phyloP scores from a whole-genome alignment of 2,113 vertebrate species.

The Panurus biarmicus region DNA sequence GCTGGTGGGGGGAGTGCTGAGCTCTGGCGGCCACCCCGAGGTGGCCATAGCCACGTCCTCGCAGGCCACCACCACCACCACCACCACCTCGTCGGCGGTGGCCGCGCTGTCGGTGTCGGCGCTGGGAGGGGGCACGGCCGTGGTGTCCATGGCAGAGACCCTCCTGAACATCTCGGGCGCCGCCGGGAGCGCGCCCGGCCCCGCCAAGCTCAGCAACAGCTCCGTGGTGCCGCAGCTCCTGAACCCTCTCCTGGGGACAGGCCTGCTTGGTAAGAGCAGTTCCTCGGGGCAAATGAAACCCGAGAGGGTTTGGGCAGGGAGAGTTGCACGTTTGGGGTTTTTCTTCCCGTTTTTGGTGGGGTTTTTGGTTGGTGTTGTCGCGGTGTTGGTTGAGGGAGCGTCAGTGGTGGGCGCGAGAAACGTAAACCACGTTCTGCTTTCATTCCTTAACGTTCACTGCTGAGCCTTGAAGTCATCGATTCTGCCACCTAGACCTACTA shows the following conservation, averaged over 20 bases:
- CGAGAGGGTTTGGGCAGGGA: not conserved
- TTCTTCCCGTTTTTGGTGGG: no score
- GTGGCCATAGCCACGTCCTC: constrained; percentile 89
- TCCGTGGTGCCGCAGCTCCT: constrained; percentile 80
- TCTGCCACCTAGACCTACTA: constrained; percentile 45
- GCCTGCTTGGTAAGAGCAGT: constrained; percentile 76
- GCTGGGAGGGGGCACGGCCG: constrained; percentile 79
- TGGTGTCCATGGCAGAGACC: constrained; percentile 79
- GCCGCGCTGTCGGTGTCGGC: constrained; percentile 83
- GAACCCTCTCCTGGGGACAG: constrained; percentile 80
- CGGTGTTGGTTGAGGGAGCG: no score
- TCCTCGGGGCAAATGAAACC: not conserved
- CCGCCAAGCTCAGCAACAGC: constrained; percentile 73
- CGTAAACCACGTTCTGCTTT: no score
- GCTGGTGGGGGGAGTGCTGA: constrained; percentile 81
- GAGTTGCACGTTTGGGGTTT: not conserved
- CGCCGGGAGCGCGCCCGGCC: constrained; percentile 69
- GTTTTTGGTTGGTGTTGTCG: no score
- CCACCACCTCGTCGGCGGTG: constrained; percentile 87
- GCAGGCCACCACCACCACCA: constrained; percentile 86
- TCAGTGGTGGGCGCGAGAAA: no score
- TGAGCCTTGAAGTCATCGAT: constrained; percentile 11
- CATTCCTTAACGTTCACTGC: not conserved
- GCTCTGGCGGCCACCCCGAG: constrained; percentile 79
- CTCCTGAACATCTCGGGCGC: constrained; percentile 76